Percentiles rank a stretch among this genome's conserved stretches.
Conservation (phyloP, 2,888 invertebrate genomes). For the Bimastos eiseni region DNA sequence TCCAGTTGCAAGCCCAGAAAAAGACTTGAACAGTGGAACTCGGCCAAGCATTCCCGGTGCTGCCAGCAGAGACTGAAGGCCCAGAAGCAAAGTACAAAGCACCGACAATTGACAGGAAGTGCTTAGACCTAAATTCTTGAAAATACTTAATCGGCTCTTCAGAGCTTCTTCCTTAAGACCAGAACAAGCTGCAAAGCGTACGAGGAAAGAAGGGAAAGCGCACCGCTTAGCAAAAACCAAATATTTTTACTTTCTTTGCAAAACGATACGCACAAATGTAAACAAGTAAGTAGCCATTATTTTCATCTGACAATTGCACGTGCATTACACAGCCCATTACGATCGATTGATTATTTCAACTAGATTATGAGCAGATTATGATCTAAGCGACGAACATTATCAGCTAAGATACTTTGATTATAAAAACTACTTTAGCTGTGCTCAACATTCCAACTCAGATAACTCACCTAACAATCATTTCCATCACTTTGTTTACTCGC, state of each 20-base stretch:
- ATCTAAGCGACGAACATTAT: not conserved
- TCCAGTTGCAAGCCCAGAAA: not conserved
- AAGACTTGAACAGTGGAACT: not conserved
- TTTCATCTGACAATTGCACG: not conserved
- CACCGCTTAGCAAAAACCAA: not conserved
- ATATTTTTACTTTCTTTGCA: not conserved
- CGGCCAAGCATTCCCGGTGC: not conserved
- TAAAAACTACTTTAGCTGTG: not conserved
- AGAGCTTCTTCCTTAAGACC: not conserved
- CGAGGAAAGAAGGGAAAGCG: not conserved
- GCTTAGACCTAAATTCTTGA: slow-evolving; percentile 13
- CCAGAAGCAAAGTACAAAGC: not conserved
- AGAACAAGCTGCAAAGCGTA: not conserved
- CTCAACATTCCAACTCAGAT: not conserved
- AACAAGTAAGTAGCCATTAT: slow-evolving; percentile 2
- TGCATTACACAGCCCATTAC: not conserved
- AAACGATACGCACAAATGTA: not conserved
- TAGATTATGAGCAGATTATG: not conserved
- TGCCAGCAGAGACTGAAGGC: not conserved
- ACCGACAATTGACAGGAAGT: slow-evolving; percentile 6
- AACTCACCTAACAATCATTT: not conserved
- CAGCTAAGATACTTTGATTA: not conserved
- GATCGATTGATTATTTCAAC: not conserved
- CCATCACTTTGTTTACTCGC: not conserved
- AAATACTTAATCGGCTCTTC: slow-evolving; percentile 13